Evolutionary conservation across 2,797 vertebrate species (phyloP).

Genomic region (Falco columbarius): DNA sequence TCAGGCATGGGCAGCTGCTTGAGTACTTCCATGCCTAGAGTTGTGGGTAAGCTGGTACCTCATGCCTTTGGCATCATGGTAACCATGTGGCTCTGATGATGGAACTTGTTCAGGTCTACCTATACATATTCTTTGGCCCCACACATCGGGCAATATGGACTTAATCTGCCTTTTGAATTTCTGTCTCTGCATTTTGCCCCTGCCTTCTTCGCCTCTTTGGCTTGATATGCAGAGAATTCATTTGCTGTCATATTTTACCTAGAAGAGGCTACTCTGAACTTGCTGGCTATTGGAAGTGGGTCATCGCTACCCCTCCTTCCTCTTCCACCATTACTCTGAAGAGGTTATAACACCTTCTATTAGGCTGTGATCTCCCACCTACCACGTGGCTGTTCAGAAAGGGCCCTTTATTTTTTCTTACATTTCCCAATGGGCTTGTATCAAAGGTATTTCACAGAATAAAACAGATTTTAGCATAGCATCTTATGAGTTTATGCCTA

Average conservation of each 20-base stretch:
- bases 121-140: rapidly evolving
- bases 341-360: background rate
- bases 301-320: background rate
- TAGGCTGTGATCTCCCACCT: background rate
- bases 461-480: background rate
- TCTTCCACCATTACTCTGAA: background rate
- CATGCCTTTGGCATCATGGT: background rate
- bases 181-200: background rate
- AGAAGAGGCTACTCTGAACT: background rate
- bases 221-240: background rate
- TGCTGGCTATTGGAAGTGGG: background rate
- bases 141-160: background rate
- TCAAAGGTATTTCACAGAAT: background rate
- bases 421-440: background rate
- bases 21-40: background rate
- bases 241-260: background rate
- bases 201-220: background rate
- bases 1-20: background rate
- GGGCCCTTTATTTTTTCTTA: background rate
- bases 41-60: background rate
- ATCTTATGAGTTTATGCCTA: background rate
- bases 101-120: background rate
- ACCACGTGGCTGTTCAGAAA: background rate
- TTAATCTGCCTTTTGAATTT: background rate
- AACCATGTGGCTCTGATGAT: background rate